Evolutionary conservation across 2,888 invertebrate species (phyloP), one percentile per base, ranked within the genome.

Genomic region (Ophioninae sp.): DNA sequence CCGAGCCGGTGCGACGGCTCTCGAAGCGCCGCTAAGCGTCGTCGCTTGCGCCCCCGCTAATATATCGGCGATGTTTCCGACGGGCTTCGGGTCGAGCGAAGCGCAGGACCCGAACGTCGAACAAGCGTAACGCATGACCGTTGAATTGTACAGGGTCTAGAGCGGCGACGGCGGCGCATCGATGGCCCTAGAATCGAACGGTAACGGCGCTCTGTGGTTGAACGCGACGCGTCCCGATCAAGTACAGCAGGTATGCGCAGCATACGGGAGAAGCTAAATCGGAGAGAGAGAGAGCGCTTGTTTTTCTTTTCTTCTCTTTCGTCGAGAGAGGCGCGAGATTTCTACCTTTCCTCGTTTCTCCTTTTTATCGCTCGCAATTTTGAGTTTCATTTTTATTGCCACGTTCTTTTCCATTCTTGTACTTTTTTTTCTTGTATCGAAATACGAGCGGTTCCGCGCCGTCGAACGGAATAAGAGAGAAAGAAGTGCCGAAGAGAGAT

Each of bases 131-230:
- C 85, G 83, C 81, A 83, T 89, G 88, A 88, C 88, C 89, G 86
- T 87, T 88, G 88, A 89, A 64, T 69, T 91, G 88, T 88, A 88
- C 90, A 91, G 91, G 90, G 88, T 88, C 87, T n/a, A 89, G 88
- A 90, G 51, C 51, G 51, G 51, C 51, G 51, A 51, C 51, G 87
- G 88, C 90, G 87, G 88, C 89, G 86, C 89, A 91, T 91, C 91
- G 88, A 91, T 91, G 91, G 91, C 91, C 90, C 89, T 91, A 89
- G 91, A 91, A 90, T 91, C 91, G 88, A 91, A 91, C 89, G 91
- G 91, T 91, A 91, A 88, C 90, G 91, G 90, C 90, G 90, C 90
- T 89, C 89, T 91, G 89, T 91, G 91, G 91, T 91, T 91, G 88
- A 91, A 89, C 89, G 86, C 91, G 88, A 90, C 90, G 86, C 90